Conservation (phyloP, 2,797 vertebrate species). For the Pitangus sulphuratus region DNA sequence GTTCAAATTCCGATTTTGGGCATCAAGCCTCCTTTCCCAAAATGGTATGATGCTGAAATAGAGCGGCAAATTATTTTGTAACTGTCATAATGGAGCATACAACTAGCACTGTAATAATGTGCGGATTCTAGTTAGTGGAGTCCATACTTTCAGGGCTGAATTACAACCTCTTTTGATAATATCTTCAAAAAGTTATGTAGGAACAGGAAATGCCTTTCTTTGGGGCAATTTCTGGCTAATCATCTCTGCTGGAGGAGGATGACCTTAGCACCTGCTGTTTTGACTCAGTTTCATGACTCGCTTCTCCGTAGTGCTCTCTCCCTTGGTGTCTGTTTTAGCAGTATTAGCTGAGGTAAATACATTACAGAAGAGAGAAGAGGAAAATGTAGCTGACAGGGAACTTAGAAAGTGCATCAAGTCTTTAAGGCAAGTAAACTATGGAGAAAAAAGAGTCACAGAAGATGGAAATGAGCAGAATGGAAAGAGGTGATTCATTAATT, state of each 20-base stretch:
- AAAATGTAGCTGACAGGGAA: background rate
- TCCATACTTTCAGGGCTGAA: background rate
- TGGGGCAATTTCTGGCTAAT: background rate
- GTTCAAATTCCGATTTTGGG: constrained; percentile 25
- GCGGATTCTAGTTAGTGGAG: background rate
- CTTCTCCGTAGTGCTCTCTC: background rate
- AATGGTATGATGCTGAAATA: background rate
- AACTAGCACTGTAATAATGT: background rate
- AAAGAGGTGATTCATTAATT: background rate
- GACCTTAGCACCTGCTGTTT: background rate
- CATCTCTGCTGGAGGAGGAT: background rate
- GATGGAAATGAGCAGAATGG: background rate
- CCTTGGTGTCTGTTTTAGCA: background rate
- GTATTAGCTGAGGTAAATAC: background rate
- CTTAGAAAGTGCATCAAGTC: background rate
- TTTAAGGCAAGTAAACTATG: background rate
- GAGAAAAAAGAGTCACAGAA: background rate
- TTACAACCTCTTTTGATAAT: background rate
- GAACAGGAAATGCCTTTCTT: background rate
- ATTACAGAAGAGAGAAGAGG: background rate
- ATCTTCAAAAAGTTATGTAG: background rate
- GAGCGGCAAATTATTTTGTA: background rate
- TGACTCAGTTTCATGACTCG: background rate
- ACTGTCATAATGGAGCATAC: background rate
- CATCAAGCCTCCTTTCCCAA: background rate